phyloP scores from a whole-genome alignment of 2,113 vertebrate genomes.

The Malurus melanocephalus region DNA sequence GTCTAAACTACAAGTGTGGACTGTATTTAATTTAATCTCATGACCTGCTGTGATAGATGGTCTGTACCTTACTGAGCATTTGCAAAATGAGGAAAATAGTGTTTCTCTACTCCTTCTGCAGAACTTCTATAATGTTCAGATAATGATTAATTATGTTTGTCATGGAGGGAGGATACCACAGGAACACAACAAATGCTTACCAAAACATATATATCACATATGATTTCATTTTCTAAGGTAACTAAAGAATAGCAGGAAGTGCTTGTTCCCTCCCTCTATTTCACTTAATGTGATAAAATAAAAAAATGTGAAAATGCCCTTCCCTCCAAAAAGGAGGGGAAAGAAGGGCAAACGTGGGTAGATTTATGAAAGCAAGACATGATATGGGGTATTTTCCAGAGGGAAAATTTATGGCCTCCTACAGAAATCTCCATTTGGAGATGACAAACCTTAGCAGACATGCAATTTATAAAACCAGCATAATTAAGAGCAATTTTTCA shows the following conservation, averaged over 20 bases:
- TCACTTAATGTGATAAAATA: background rate
- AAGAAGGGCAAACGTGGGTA: background rate
- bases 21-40: background rate
- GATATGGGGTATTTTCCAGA: background rate
- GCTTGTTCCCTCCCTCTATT: background rate
- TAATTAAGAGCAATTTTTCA: slow-evolving; percentile 38
- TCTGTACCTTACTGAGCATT: background rate
- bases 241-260: background rate
- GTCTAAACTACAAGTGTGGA: background rate
- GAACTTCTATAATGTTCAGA: background rate
- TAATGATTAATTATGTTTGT: background rate
- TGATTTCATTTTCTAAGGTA: background rate
- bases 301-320: background rate
- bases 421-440: slow-evolving; percentile 3
- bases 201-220: background rate
- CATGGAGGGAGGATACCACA: background rate
- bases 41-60: background rate
- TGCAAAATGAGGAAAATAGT: background rate
- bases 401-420: slow-evolving; percentile 10
- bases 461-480: background rate
- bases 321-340: background rate
- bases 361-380: background rate
- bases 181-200: background rate
- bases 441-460: background rate
- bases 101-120: background rate